Percentiles rank a stretch among this genome's conserved stretches.
Evolutionary conservation across 2,888 invertebrate genomes (phyloP).

Genomic region (Drosophila percnosoma): DNA sequence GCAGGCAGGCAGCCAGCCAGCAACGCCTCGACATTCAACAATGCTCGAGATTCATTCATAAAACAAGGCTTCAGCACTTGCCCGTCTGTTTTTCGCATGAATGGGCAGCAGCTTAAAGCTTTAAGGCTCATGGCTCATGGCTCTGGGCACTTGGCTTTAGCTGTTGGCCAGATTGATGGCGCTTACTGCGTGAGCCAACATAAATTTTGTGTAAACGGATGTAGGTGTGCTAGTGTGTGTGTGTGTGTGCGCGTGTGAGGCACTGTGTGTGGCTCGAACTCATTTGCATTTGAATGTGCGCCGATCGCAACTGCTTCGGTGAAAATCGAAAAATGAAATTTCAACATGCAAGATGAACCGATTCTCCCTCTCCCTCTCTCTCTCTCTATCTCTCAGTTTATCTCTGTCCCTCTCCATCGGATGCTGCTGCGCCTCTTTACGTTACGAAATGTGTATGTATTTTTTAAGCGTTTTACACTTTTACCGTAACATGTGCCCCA

Average conservation of each 20-base stretch:
- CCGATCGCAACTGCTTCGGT: conserved; percentile 48
- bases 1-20: background rate
- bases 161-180: conserved; percentile 53
- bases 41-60: conserved; percentile 75
- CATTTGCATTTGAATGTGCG: conserved; percentile 67
- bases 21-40: conserved; percentile 42
- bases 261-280: conserved; percentile 45
- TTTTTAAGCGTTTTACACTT: conserved; percentile 49
- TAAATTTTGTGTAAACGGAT: conserved; percentile 67
- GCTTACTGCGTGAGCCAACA: conserved; percentile 64
- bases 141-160: conserved; percentile 27
- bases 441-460: conserved; percentile 63
- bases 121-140: conserved; percentile 17
- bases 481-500: conserved; percentile 60
- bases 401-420: conserved; percentile 10
- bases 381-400: conserved; percentile 40
- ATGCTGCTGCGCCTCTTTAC: conserved; percentile 57
- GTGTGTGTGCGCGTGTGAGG: conserved; percentile 23
- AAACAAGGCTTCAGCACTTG: conserved; percentile 57
- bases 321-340: conserved; percentile 70
- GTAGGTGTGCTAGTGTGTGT: conserved; percentile 5
- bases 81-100: conserved; percentile 66
- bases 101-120: conserved; percentile 53
- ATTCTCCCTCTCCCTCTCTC: conserved; percentile 14
- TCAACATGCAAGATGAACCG: conserved; percentile 51